A percentile compares a stretch with the other conserved stretches of the same genome.
These are phyloP conservation scores for Syrmaticus mikado DNA, from an alignment of 2,113 vertebrate species.

Conservation along the genomic window DNA sequence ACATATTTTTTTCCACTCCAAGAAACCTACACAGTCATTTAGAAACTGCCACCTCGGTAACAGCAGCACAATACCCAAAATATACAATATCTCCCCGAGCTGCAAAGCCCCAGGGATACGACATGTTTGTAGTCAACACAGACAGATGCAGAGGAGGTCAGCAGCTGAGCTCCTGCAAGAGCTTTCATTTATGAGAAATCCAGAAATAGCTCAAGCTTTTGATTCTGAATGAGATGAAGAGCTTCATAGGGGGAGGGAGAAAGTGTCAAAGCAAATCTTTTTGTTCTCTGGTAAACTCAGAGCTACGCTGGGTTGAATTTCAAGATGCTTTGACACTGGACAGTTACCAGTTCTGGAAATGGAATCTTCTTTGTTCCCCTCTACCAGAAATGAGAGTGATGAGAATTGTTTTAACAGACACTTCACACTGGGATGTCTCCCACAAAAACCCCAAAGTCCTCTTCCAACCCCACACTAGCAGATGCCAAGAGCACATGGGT, in stretches of 20 bases:
- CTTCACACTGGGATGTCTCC: not conserved
- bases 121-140: not conserved
- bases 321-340: not conserved
- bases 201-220: not conserved
- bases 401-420: not conserved
- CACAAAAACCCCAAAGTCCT: not conserved
- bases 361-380: not conserved
- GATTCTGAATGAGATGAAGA: not conserved
- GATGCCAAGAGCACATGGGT: fast-evolving
- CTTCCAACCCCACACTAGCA: not conserved
- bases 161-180: not conserved
- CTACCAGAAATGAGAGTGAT: not conserved
- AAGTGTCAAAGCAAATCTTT: not conserved
- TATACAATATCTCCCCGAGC: not conserved
- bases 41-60: not conserved
- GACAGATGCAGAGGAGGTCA: not conserved
- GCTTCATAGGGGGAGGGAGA: not conserved
- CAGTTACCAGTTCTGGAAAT: not conserved
- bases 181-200: not conserved
- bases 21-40: not conserved
- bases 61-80: fast-evolving
- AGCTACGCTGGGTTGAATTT: not conserved
- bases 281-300: not conserved
- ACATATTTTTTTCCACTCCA: not conserved
- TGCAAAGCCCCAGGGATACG: not conserved